Evolutionary conservation across 2,888 invertebrate genomes (phyloP).

Genomic region (Diloba caeruleocephala): DNA sequence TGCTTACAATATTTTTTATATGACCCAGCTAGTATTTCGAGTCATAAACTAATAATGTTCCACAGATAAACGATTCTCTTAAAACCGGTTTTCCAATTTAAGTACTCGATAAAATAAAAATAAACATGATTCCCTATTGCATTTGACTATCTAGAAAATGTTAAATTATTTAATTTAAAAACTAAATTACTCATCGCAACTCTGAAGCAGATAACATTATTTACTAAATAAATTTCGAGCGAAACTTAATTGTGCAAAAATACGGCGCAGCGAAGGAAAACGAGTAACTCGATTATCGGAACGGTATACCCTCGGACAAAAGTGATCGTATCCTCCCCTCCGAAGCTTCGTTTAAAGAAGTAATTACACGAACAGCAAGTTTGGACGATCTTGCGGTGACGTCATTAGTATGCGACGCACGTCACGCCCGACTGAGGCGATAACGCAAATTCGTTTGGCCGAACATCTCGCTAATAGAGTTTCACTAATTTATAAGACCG

Average conservation of each 20-base stretch:
- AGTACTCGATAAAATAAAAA: conserved; percentile 24
- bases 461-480: conserved; percentile 89
- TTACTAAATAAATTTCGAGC: conserved; percentile 56
- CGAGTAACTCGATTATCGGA: conserved; percentile 79
- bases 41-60: too few relatives aligned
- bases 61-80: too few relatives aligned
- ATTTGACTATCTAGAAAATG: conserved; percentile 24
- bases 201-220: conserved; percentile 53
- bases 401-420: conserved; percentile 84
- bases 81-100: conserved; percentile 18
- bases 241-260: conserved; percentile 63
- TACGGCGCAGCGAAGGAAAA: conserved; percentile 58
- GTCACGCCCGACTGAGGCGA: conserved; percentile 81
- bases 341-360: conserved; percentile 86
- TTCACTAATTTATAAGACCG: conserved; percentile 88
- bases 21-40: too few relatives aligned
- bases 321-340: conserved; percentile 74
- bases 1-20: too few relatives aligned
- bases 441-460: conserved; percentile 88
- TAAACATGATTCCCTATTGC: conserved; percentile 13
- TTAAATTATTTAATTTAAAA: conserved; percentile 37
- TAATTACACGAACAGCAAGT: conserved; percentile 85
- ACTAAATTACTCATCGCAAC: conserved; percentile 49
- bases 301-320: conserved; percentile 75
- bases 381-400: conserved; percentile 71